These are phyloP conservation scores for Campopleginae sp. DNA, from an alignment of 2,888 invertebrate species.

Conservation along the genomic window DNA sequence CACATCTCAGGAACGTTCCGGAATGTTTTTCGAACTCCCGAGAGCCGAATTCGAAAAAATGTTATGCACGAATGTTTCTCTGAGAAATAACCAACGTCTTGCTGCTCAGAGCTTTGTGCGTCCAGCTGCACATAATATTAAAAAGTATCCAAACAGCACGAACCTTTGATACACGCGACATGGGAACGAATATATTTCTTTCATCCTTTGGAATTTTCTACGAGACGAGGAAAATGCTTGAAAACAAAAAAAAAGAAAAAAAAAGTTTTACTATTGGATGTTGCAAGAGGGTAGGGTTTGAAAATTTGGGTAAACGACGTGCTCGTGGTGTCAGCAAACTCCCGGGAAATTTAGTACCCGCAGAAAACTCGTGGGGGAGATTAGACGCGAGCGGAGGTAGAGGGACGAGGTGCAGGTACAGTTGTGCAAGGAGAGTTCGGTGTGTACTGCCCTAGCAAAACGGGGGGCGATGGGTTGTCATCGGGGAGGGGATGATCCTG, in stretches of 20 bases:
- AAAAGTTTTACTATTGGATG: conserved; percentile 23
- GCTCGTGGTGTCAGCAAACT: conserved; percentile 41
- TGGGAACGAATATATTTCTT: conserved; percentile 24
- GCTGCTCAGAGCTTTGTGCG: conserved; percentile 3
- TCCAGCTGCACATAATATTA: conserved; percentile 32
- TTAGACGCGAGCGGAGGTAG: not conserved
- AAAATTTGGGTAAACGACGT: conserved; percentile 50
- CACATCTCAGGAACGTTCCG: not conserved
- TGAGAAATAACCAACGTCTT: not conserved
- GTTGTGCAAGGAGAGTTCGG: conserved; percentile 60
- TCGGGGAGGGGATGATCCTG: conserved; percentile 34
- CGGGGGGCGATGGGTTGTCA: conserved; percentile 25
- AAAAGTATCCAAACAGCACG: conserved; percentile 15
- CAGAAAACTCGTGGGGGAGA: conserved; percentile 47
- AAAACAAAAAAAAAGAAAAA: conserved; percentile 10
- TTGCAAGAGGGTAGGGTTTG: conserved; percentile 3
- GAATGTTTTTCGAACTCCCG: not conserved
- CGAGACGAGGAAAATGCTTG: not conserved
- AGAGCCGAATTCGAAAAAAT: not conserved
- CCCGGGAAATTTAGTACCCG: conserved; percentile 43
- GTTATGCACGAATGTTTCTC: not conserved
- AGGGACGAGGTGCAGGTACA: conserved; percentile 70
- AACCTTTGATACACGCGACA: conserved; percentile 47
- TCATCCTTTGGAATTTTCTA: conserved; percentile 1
- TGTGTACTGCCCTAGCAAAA: conserved; percentile 38